Conservation (phyloP, 1,140 invertebrate species). For the Listronotus oregonensis region DNA sequence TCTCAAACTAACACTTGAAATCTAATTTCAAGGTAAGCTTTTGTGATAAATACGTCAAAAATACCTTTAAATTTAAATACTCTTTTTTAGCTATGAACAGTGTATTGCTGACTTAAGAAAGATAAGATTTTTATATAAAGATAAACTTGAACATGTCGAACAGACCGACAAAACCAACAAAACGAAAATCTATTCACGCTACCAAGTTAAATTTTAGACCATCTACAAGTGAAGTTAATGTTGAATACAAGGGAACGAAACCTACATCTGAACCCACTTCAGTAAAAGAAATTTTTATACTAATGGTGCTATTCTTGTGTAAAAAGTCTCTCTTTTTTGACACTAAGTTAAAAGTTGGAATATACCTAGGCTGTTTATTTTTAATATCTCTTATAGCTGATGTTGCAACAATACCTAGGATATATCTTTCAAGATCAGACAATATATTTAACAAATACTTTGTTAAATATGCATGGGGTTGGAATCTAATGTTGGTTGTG, state of each 20-base stretch:
- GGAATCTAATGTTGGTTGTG: conserved; percentile 78
- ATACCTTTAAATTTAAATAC: too few relatives aligned
- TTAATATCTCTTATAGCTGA: conserved; percentile 84
- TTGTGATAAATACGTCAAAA: too few relatives aligned
- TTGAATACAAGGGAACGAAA: conserved; percentile 65
- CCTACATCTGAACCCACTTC: conserved; percentile 82
- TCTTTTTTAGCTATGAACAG: conserved; percentile 1
- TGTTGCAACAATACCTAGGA: conserved; percentile 78
- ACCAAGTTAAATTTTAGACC: conserved; percentile 62
- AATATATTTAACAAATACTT: conserved; percentile 92
- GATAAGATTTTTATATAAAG: neutral
- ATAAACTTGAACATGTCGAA: conserved; percentile 43
- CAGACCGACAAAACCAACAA: conserved; percentile 33
- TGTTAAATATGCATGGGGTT: conserved; percentile 95
- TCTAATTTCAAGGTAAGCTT: too few relatives aligned
- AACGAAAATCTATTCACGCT: conserved; percentile 42
- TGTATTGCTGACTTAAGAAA: neutral
- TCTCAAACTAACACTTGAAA: too few relatives aligned
- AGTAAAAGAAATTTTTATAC: conserved; percentile 77
- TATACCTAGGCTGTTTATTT: conserved; percentile 83
- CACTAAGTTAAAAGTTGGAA: conserved; percentile 81
- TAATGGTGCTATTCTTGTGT: conserved; percentile 85
- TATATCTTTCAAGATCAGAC: conserved; percentile 84
- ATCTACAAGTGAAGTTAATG: conserved; percentile 56
- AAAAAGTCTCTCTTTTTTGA: conserved; percentile 86